phyloP scores from a whole-genome alignment of 2,797 vertebrate genomes.

The Hybognathus amarus region DNA sequence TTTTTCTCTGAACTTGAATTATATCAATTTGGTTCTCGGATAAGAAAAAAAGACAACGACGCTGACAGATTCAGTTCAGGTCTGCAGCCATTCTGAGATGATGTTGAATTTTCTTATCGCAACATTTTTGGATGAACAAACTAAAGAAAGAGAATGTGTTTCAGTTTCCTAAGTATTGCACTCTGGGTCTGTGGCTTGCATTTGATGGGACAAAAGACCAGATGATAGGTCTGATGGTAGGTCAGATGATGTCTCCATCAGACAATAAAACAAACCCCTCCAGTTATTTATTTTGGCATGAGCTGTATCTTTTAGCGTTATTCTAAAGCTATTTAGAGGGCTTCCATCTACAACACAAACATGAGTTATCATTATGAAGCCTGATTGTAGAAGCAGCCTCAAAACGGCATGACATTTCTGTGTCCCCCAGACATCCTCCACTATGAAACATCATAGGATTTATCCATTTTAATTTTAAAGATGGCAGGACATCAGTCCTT shows the following conservation, averaged over 20 bases:
- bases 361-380: constrained; percentile 48
- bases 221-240: too few species aligned
- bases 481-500: constrained; percentile 59
- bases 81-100: constrained; percentile 1
- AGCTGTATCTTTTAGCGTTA: constrained; percentile 39
- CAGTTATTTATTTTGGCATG: constrained; percentile 24
- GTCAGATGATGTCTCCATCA: not conserved
- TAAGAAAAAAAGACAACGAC: not conserved
- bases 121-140: not conserved
- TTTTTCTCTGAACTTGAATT: not conserved
- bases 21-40: not conserved
- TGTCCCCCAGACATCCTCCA: constrained; percentile 55
- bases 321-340: constrained; percentile 38
- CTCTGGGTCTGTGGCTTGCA: constrained; percentile 2
- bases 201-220: not conserved
- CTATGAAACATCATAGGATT: constrained; percentile 51
- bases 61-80: constrained; percentile 1
- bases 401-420: constrained; percentile 42
- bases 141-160: constrained; percentile 11
- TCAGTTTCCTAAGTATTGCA: constrained; percentile 21
- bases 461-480: constrained; percentile 55
- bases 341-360: constrained; percentile 52
- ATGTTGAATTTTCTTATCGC: constrained; percentile 2
- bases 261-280: constrained; percentile 32
- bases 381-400: constrained; percentile 39